Percentiles rank a stretch among this genome's conserved stretches.
Conservation (phyloP, 1,140 invertebrate genomes). For the Zaprionus davidi region DNA sequence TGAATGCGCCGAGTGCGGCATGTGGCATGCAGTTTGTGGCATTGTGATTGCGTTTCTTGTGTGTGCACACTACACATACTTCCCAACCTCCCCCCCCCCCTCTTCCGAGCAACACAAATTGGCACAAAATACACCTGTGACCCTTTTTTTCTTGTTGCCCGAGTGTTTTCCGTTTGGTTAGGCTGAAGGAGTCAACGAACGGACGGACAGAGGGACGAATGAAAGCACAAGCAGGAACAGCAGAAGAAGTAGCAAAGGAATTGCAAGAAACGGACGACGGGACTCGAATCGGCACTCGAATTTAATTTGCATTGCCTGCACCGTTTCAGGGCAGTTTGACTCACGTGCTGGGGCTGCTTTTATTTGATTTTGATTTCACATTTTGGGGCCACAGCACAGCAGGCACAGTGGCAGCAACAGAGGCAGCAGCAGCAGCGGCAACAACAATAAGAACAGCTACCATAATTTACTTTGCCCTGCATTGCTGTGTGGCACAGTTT, state of each 20-base stretch:
- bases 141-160: conserved; percentile 45
- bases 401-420: conserved; percentile 36
- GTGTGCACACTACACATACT: background rate
- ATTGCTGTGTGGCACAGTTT: conserved; percentile 59
- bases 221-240: background rate
- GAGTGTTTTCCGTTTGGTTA: conserved; percentile 13
- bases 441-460: conserved; percentile 34
- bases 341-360: conserved; percentile 72
- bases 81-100: background rate
- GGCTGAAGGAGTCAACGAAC: conserved; percentile 1
- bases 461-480: conserved; percentile 65
- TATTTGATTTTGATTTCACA: conserved; percentile 79
- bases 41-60: conserved; percentile 16
- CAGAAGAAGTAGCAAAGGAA: background rate
- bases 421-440: conserved; percentile 22
- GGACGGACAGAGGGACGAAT: background rate
- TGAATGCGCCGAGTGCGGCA: conserved; percentile 17
- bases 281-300: conserved; percentile 71
- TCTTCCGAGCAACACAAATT: conserved; percentile 58
- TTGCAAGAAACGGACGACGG: conserved; percentile 2
- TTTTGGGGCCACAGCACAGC: conserved; percentile 67
- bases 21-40: conserved; percentile 37
- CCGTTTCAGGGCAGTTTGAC: conserved; percentile 39
- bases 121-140: conserved; percentile 76
- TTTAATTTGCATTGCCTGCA: conserved; percentile 70